Base-by-base conservation (phyloP, 2,113 vertebrate genomes). In the Muscicapa adusta region DNA sequence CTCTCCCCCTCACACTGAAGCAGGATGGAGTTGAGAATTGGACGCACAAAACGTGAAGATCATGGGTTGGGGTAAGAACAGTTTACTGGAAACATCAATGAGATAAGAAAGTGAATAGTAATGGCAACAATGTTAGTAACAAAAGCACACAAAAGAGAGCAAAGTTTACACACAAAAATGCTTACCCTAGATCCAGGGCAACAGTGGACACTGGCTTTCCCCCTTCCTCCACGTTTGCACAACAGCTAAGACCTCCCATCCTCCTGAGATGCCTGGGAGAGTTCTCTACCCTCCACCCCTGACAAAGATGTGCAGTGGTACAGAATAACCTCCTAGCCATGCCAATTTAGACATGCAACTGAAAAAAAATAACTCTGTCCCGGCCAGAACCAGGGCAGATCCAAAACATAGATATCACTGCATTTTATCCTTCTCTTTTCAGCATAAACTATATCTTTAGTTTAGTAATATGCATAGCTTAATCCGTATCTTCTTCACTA, bases 171-270 rank as follows among this genome's bases (percentile, higher is more conserved):
- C 6, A 14, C 8, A 43, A 13, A 50, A 43, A 28, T 36, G 7
- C 8, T 34, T 20, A 48, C 31, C 0, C 0, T 6, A 14, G 25
- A 53, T 14, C 14, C 9, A 48, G 20, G 9, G 12, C 19, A 57
- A 25, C 51, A 38, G 20, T 11, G 23, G 43, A 43, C 12, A 42
- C 3, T 28, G 58, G 12, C 8, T 57, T 65, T 48, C 31, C 22
- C 10, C 4, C 18, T 51, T 36, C 51, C 7, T 26, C 33, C 36
- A 33, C 0, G 0, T 36, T 8, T 36, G 45, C 60, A 38, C 31
- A 34, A 50, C 9, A 36, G 18, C 14, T 28, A 80, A 50, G 8
- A 4, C 43, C 0, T 0, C 50, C 25, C 0, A 0, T 25, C 20
- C 19, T 42, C 31, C 31, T 72, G 12, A 28, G 14, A 33, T 13